These are phyloP conservation scores for Aphyosemion australe DNA, from an alignment of 2,113 vertebrate genomes.

Conservation along the genomic window DNA sequence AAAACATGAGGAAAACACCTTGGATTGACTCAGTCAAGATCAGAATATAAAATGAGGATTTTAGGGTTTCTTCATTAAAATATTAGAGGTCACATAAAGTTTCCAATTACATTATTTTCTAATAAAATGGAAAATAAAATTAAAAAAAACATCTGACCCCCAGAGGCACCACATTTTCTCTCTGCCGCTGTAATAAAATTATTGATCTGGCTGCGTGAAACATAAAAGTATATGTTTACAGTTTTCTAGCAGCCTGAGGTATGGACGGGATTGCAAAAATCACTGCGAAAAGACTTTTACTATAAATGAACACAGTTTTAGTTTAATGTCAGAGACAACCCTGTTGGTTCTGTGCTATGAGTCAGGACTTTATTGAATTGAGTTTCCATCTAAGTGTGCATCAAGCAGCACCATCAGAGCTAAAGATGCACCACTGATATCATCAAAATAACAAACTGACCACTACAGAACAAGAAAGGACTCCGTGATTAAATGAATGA, in stretches of 20 bases:
- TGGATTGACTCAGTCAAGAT: background rate
- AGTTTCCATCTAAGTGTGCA: conserved; percentile 27
- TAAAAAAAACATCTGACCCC: background rate
- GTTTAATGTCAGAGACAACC: conserved; percentile 4
- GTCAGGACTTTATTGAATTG: background rate
- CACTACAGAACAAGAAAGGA: conserved; percentile 21
- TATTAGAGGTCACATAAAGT: too few relatives aligned
- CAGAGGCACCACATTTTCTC: conserved; percentile 20
- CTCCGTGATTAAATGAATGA: too few relatives aligned
- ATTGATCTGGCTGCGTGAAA: conserved; percentile 66
- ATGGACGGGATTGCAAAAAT: conserved; percentile 1
- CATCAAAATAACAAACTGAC: conserved; percentile 33
- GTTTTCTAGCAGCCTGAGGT: conserved; percentile 18
- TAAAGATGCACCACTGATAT: conserved; percentile 3
- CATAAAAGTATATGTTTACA: conserved; percentile 29
- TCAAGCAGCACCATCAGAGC: too few relatives aligned
- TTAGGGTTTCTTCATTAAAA: too few relatives aligned
- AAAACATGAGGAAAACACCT: too few relatives aligned
- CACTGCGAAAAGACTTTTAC: background rate
- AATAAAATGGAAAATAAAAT: conserved; percentile 4
- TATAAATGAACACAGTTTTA: background rate
- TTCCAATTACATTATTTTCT: background rate
- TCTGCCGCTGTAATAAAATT: conserved; percentile 24
- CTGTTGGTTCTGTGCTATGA: background rate
- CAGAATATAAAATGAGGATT: too few relatives aligned